Evolutionary conservation across 2,797 vertebrate species (phyloP), one percentile per base, ranked within the genome.

Genomic region (Podarcis lilfordi): DNA sequence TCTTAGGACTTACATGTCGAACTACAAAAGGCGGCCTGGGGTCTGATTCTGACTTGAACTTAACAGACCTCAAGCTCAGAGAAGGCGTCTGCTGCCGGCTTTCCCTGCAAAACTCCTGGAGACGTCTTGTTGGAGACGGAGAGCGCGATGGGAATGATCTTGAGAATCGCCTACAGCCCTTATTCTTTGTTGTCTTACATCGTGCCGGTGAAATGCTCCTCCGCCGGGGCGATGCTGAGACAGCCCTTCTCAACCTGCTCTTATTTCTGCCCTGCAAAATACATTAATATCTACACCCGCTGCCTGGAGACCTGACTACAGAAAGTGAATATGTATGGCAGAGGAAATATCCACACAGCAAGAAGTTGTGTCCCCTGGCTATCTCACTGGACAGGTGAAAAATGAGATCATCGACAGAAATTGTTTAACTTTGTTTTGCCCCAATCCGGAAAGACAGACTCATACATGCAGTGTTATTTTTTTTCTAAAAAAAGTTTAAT

Each of bases 251-350:
- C 72, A 87, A 83, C 69, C 83, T 93, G 83, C 50, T 92, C 23
- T 45, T 91, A 82, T 87, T 96, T 92, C 89, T 85, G 8, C 91
- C 96, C 97, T 98, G 66, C 91, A 86, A 93, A 35, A 78, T 74
- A 91, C 66, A 89, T 82, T 43, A 37, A 80, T 4, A n/a, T 40
- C 59, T 77, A 29, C 43, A 66, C 2, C 35, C 37, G 13, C n/a
- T 74, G 8, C 69, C 32, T 84, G 21, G 5, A 75, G 81, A 71
- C 13, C 75, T 61, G 59, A 19, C 32, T 82, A 40, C 23, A 86
- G 29, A 90, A 25, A n/a, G 35, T 32, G 19, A 59, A 68, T 8
- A n/a, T n/a, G 4, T 4, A 66, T 55, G 35, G 27, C 45, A 82
- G 11, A 32, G 19, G 10, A 15, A 71, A 71, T n/a, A 11, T 37